A percentile compares a stretch with the other conserved stretches of the same genome.
Conservation (phyloP, 2,888 invertebrate genomes). For the Lypha dubia region DNA sequence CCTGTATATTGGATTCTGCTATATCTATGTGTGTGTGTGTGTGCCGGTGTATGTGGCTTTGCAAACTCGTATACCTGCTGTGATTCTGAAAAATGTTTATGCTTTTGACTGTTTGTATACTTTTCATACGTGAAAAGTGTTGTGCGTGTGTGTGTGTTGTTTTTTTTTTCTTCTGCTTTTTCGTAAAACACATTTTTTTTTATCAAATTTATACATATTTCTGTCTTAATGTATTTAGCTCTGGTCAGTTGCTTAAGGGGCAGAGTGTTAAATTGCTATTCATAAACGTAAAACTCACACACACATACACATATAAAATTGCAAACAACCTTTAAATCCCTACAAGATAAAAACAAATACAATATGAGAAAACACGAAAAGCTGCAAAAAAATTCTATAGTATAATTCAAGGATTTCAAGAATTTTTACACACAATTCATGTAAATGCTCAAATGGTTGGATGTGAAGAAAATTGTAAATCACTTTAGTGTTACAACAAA, state of each 20-base stretch:
- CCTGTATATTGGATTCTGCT: not conserved
- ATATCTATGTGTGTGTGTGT: not conserved
- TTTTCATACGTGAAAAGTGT: not conserved
- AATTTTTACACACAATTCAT: slow-evolving; percentile 54
- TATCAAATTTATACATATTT: slow-evolving; percentile 8
- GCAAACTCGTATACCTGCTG: slow-evolving; percentile 35
- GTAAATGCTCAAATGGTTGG: slow-evolving; percentile 5
- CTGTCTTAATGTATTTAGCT: slow-evolving; percentile 59
- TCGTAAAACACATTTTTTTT: slow-evolving; percentile 16
- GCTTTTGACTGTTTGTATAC: not conserved
- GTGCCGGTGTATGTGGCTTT: not conserved
- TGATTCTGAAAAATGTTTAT: slow-evolving; percentile 13
- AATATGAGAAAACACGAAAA: not conserved
- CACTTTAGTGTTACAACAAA: not conserved
- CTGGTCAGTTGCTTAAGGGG: slow-evolving; percentile 47
- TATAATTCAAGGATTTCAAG: slow-evolving; percentile 64
- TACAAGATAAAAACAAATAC: not conserved
- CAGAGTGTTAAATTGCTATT: slow-evolving; percentile 27
- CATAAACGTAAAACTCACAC: slow-evolving; percentile 9
- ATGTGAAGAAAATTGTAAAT: slow-evolving; percentile 3
- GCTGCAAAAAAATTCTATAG: slow-evolving; percentile 43
- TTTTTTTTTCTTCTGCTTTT: not conserved
- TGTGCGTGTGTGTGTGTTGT: slow-evolving; percentile 14
- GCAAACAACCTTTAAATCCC: not conserved
- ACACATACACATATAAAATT: not conserved